A percentile compares a stretch with the other conserved stretches of the same genome.
Evolutionary conservation across 1,140 invertebrate species (phyloP).

Genomic region (Camponotus pennsylvanicus): DNA sequence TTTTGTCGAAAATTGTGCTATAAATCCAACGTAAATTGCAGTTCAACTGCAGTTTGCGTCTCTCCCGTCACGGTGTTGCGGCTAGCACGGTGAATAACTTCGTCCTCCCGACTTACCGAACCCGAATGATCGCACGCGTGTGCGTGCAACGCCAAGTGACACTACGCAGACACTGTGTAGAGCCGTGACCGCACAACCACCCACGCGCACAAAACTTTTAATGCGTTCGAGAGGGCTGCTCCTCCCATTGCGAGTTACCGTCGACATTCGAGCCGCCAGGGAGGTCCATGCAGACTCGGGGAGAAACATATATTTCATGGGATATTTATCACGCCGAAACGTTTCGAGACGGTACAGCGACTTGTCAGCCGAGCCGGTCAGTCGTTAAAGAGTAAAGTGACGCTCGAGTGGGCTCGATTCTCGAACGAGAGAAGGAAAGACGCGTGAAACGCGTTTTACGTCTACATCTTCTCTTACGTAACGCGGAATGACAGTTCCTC

Average conservation of each 20-base stretch:
- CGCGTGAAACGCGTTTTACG: not conserved
- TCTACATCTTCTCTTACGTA: not conserved
- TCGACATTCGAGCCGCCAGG: not conserved
- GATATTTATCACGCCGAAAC: constrained; percentile 31
- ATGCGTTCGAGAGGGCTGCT: constrained; percentile 12
- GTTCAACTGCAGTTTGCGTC: not conserved
- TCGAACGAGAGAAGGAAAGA: too few relatives aligned
- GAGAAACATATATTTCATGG: constrained; percentile 24
- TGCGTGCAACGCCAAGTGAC: constrained; percentile 73
- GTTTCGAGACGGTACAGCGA: not conserved
- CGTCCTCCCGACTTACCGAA: constrained; percentile 10
- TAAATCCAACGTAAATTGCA: not conserved
- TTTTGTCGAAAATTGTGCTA: not conserved
- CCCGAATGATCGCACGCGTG: constrained; percentile 21
- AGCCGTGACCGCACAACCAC: constrained; percentile 67
- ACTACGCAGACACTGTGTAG: constrained; percentile 76
- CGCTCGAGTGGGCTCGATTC: not conserved
- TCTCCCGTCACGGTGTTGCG: not conserved
- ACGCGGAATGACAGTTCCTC: not conserved
- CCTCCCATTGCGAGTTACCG: constrained; percentile 11
- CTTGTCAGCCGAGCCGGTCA: not conserved
- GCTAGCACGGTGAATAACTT: constrained; percentile 1
- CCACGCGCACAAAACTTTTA: constrained; percentile 62
- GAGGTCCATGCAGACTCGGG: constrained; percentile 17
- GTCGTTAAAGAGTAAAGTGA: not conserved